phyloP scores from a whole-genome alignment of 2,797 vertebrate genomes.

The Bryconaethiops microstoma region DNA sequence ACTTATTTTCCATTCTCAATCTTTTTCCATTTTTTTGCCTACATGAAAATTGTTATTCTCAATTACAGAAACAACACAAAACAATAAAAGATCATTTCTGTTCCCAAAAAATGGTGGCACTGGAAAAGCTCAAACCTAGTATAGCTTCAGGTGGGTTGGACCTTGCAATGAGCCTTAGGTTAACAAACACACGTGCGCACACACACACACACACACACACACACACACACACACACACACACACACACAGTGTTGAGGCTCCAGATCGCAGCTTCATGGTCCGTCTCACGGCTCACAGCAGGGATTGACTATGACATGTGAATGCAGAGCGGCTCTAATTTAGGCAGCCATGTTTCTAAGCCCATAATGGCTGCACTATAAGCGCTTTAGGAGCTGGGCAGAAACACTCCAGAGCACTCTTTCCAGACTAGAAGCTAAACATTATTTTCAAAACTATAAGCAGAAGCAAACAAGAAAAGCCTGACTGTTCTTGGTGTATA shows the following conservation, averaged over 20 bases:
- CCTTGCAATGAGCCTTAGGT: slow-evolving; percentile 10
- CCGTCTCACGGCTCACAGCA: slow-evolving; percentile 78
- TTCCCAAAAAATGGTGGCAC: slow-evolving; percentile 28
- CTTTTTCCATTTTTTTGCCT: not conserved
- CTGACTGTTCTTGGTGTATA: slow-evolving; percentile 16
- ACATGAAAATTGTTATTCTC: not conserved
- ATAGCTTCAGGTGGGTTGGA: slow-evolving; percentile 24
- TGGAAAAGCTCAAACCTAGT: slow-evolving; percentile 40
- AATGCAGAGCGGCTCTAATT: slow-evolving; percentile 79
- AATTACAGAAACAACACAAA: slow-evolving; percentile 13
- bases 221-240: slow-evolving; percentile 41
- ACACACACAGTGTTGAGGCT: slow-evolving; percentile 54
- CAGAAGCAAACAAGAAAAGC: slow-evolving; percentile 17
- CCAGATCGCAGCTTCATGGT: slow-evolving; percentile 79
- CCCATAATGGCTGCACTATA: slow-evolving; percentile 80
- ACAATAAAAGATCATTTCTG: slow-evolving; percentile 16
- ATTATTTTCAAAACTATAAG: slow-evolving; percentile 39
- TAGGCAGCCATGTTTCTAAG: slow-evolving; percentile 81
- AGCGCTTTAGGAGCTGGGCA: slow-evolving; percentile 69
- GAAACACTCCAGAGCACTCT: slow-evolving; percentile 62
- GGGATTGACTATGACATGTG: slow-evolving; percentile 81
- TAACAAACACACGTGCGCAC: slow-evolving; percentile 37
- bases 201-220: slow-evolving; percentile 7
- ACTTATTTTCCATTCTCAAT: not conserved
- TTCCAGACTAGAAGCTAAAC: slow-evolving; percentile 64